Conservation (phyloP, 2,888 invertebrate genomes). For the Phyllotreta striolata region DNA sequence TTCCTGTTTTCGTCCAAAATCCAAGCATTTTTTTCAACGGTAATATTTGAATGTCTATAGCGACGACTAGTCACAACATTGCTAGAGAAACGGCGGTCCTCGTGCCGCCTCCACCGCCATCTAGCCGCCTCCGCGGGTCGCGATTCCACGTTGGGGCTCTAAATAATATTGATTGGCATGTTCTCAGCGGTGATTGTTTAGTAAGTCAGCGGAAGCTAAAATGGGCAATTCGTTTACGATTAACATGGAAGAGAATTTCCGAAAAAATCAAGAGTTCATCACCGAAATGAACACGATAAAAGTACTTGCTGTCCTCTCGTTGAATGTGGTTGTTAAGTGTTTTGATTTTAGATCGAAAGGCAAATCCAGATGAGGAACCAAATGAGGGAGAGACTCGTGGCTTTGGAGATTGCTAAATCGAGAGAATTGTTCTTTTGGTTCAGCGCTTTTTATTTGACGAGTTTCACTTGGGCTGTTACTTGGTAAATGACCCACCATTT, state of each 20-base stretch:
- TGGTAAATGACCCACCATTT: constrained; percentile 58
- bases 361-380: constrained; percentile 84
- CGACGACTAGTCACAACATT: too few species aligned
- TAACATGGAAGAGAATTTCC: constrained; percentile 73
- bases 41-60: too few species aligned
- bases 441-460: constrained; percentile 70
- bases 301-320: constrained; percentile 57
- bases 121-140: too few species aligned
- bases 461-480: constrained; percentile 64
- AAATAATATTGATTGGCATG: too few species aligned
- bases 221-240: constrained; percentile 70
- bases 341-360: constrained; percentile 71
- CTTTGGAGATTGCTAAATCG: constrained; percentile 73
- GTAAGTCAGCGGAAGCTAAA: not conserved
- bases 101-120: too few species aligned
- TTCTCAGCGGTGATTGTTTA: too few species aligned
- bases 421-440: constrained; percentile 80
- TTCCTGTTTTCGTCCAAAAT: too few species aligned
- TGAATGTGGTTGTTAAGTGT: constrained; percentile 29
- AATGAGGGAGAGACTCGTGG: constrained; percentile 77
- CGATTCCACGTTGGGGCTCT: too few species aligned
- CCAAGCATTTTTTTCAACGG: too few species aligned
- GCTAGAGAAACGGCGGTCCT: too few species aligned
- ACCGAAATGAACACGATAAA: constrained; percentile 72
- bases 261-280: constrained; percentile 75